Percentiles rank a stretch among this genome's conserved stretches.
Conservation (phyloP, 37 sponge, comb jelly and placozoan species). For the Theonella swinhoei region DNA sequence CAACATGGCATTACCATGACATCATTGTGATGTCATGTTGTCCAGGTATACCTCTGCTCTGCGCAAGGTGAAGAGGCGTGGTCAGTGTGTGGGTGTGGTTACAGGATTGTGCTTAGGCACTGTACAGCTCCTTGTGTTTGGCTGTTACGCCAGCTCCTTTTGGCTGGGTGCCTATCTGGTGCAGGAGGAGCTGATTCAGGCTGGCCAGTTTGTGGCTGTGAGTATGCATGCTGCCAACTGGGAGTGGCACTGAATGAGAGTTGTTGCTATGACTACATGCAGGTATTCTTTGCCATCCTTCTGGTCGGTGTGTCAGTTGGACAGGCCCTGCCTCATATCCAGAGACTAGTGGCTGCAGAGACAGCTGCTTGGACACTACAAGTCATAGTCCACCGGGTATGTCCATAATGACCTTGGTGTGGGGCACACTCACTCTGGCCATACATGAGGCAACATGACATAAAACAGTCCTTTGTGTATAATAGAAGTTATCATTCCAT, state of each 20-base stretch:
- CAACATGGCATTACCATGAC: no score
- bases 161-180: conserved; percentile 60
- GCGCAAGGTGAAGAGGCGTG: no score
- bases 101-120: conserved; percentile 45
- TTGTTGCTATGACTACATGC: background rate
- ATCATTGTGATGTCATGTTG: no score
- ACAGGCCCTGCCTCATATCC: conserved; percentile 32
- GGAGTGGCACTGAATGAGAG: no score
- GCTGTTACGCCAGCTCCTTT: conserved; percentile 59
- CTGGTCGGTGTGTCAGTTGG: conserved; percentile 54
- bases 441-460: no score
- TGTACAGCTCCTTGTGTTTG: conserved; percentile 68
- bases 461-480: no score
- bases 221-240: conserved; percentile 12
- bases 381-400: conserved; percentile 32
- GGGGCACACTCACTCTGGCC: no score
- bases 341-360: conserved; percentile 21
- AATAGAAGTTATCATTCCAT: no score
- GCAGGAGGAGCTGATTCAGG: conserved; percentile 11
- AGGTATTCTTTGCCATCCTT: conserved; percentile 59
- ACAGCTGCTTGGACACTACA: conserved; percentile 25
- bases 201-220: conserved; percentile 46
- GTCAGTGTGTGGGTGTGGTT: conserved; percentile 40
- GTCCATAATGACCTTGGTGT: background rate
- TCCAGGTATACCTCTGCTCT: no score